Base-by-base conservation (phyloP, 53 echinoderm and acorn worm genomes). In the Paracentrotus lividus region DNA sequence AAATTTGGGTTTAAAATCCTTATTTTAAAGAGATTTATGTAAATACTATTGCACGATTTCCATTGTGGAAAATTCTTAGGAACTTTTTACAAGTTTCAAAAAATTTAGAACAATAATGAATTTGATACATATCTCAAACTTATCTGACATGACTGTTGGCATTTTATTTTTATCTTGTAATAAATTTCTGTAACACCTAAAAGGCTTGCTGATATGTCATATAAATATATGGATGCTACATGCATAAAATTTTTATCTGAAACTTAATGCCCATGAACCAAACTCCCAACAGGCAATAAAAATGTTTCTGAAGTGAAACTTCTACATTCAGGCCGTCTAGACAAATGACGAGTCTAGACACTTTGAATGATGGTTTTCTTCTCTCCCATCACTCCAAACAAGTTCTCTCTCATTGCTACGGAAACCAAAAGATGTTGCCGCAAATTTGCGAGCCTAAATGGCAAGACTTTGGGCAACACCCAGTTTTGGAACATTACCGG, bases 351-450 rank as follows among this genome's bases (percentile, higher is more conserved):
- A 78, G 78, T 78, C 78, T 78, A 78, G 78, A 78, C 78, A 45
- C 8, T 43, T 9, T n/a, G 9, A 78, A 5, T 78, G 40, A 75
- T 75, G 78, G 45, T 44, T 45, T 77, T 78, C 18, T 36, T 40
- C 29, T 43, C 44, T 78, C 45, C 26, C 2, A 24, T 78, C n/a
- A 45, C 24, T n/a, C n/a, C 78, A 10, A 32, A 23, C 69, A 69
- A 43, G 43, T 78, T 18, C n/a, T n/a, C 44, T 24, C 26, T 26
- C 47, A 47, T 77, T 8, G 26, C 78, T 45, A 45, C 45, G 23
- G 45, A 86, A 86, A 86, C 55, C 33, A 86, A 86, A 86, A 86
- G 52, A 54, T 55, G 52, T 86, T 86, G 10, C 38, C 34, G 86
- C 55, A 86, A 86, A 86, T 86, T 78, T 45, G n/a, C 24, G n/a